phyloP scores from a whole-genome alignment of 2,888 invertebrate genomes.

The Synergus umbraculus region DNA sequence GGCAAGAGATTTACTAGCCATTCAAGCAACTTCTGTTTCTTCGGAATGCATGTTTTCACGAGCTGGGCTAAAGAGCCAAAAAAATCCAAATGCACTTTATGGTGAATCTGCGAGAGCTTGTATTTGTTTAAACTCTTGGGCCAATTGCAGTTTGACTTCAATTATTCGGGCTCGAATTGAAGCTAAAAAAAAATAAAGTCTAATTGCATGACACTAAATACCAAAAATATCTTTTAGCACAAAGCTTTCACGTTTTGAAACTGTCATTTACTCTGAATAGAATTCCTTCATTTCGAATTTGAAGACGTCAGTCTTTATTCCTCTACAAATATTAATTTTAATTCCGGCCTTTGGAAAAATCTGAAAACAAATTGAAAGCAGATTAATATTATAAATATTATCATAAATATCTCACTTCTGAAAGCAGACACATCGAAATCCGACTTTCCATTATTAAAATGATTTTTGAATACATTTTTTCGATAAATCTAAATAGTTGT shows the following conservation, averaged over 20 bases:
- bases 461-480: not conserved
- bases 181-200: not conserved
- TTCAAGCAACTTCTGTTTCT: constrained; percentile 17
- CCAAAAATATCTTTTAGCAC: no score
- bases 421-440: not conserved
- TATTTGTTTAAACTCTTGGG: constrained; percentile 13
- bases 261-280: no score
- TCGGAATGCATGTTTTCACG: constrained; percentile 8
- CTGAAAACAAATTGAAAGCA: not conserved
- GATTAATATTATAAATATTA: no score
- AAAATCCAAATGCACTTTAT: not conserved
- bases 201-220: no score
- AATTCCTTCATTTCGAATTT: not conserved
- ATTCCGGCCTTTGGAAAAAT: not conserved
- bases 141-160: constrained; percentile 25
- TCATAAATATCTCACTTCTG: no score
- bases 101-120: not conserved
- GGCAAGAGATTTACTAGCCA: constrained; percentile 15
- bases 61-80: not conserved
- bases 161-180: not conserved
- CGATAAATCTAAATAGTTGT: not conserved
- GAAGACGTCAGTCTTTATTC: not conserved
- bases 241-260: no score
- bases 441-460: not conserved
- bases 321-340: not conserved